Base-by-base conservation (phyloP, 2,797 vertebrate species). In the Masticophis lateralis region DNA sequence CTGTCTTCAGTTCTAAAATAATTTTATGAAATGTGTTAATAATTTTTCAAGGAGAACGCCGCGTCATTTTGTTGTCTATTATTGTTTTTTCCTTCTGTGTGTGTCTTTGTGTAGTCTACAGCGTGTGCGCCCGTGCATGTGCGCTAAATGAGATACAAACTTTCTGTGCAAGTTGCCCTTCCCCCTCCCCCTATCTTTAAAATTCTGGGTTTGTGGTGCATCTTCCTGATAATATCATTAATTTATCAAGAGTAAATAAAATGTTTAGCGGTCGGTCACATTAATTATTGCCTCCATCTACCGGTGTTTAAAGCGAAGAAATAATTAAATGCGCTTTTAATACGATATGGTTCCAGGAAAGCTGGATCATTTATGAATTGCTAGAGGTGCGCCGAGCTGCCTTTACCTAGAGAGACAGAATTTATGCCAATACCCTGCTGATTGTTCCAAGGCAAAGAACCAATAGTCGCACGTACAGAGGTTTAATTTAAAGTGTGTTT, bases 401-500 rank as follows among this genome's bases (percentile, higher is more conserved):
- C 98, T 97, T 96, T 98, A 98, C 99, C 99, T 97, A 89, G 98
- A 99, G 98, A 99, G 98, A 97, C 96, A 97, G 98, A 98, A 99
- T 99, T 98, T 98, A 98, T 98, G 98, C 98, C 97, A 96, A 98
- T 98, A 98, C 98, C 98, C 98, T 95, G 98, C 98, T 98, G 99
- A 99, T 98, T 98, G 99, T 98, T 98, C 98, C 97, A 98, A 99
- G 99, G 98, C 99, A 99, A 98, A 98, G 99, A 98, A 99, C 98
- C 99, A 99, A 99, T 99, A 98, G 99, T 98, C 97, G 98, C 98
- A 97, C 98, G 98, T 98, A 98, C 99, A 97, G 98, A 98, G 99
- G 98, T 99, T 99, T 99, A 98, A 99, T 99, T 99, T 99, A 99
- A 99, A 99, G 98, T 98, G 99, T 98, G 99, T 98, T 99, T 99